phyloP scores from a whole-genome alignment of 1,140 invertebrate genomes.

The Neoseiulus cucumeris region DNA sequence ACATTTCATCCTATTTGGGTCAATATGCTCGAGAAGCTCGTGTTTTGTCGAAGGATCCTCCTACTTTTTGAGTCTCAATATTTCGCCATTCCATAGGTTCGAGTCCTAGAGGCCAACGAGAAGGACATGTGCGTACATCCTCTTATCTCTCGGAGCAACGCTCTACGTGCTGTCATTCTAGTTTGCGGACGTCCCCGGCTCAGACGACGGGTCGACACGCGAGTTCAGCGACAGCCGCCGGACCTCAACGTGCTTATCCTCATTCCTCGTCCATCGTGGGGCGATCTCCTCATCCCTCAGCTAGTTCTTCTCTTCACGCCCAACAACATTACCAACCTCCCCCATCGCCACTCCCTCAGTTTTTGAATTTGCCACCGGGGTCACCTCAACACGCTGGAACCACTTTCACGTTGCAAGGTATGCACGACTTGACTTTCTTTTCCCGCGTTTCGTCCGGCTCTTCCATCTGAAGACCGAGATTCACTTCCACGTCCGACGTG shows the following conservation, averaged over 20 bases:
- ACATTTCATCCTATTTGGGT: no score
- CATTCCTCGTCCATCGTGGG: no score
- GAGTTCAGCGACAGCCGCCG: no score
- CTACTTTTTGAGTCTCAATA: background rate
- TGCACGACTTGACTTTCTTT: background rate
- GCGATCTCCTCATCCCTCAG: background rate
- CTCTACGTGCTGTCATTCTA: no score
- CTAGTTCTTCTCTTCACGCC: background rate
- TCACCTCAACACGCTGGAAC: background rate
- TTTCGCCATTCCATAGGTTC: background rate
- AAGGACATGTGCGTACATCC: background rate
- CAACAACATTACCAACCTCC: slow-evolving; percentile 23
- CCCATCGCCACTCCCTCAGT: slow-evolving; percentile 12
- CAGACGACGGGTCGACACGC: no score
- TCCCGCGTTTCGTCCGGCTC: background rate
- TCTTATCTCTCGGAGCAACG: no score
- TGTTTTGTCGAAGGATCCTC: no score
- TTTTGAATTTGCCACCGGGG: background rate
- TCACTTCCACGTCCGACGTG: background rate
- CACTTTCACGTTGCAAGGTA: slow-evolving; percentile 10
- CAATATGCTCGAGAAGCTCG: no score
- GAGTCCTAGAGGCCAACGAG: slow-evolving; percentile 11
- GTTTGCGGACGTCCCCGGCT: no score
- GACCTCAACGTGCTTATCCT: no score
- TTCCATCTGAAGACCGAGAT: background rate